These are phyloP conservation scores for Rhagophthalmus giganteus DNA, from an alignment of 2,888 invertebrate genomes.

Conservation along the genomic window DNA sequence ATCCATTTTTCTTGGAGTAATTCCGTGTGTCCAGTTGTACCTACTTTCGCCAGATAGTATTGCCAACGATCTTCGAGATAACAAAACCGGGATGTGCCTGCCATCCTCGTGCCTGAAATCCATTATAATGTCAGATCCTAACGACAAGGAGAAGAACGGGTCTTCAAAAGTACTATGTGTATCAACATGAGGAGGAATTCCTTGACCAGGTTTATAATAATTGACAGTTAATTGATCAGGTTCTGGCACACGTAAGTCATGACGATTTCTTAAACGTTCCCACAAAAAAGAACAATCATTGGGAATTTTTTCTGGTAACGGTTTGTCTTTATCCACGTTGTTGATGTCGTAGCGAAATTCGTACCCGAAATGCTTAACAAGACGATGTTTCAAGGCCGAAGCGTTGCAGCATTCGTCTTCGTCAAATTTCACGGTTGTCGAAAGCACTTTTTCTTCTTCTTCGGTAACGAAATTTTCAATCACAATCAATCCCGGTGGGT, in stretches of 20 bases:
- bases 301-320: conserved; percentile 72
- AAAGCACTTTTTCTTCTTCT: conserved; percentile 67
- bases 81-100: conserved; percentile 62
- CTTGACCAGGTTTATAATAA: conserved; percentile 82
- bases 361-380: conserved; percentile 89
- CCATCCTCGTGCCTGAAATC: conserved; percentile 75
- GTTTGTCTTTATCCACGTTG: conserved; percentile 74
- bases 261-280: conserved; percentile 57
- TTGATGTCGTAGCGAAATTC: conserved; percentile 88
- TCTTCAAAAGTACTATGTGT: conserved; percentile 93
- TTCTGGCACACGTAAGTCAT: conserved; percentile 51
- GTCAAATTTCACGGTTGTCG: conserved; percentile 60
- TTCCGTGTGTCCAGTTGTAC: conserved; percentile 87
- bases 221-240: conserved; percentile 89
- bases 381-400: conserved; percentile 71
- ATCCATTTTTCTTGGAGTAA: conserved; percentile 82
- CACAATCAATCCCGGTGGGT: conserved; percentile 71
- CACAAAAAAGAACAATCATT: conserved; percentile 68
- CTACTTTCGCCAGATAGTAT: conserved; percentile 74
- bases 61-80: conserved; percentile 74
- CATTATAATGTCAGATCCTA: conserved; percentile 84
- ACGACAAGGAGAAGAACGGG: conserved; percentile 83
- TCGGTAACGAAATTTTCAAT: conserved; percentile 71
- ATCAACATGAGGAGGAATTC: conserved; percentile 94
- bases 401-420: conserved; percentile 53